These are phyloP conservation scores for Aphaenogaster rudis DNA, from an alignment of 1,140 invertebrate genomes.

Conservation along the genomic window DNA sequence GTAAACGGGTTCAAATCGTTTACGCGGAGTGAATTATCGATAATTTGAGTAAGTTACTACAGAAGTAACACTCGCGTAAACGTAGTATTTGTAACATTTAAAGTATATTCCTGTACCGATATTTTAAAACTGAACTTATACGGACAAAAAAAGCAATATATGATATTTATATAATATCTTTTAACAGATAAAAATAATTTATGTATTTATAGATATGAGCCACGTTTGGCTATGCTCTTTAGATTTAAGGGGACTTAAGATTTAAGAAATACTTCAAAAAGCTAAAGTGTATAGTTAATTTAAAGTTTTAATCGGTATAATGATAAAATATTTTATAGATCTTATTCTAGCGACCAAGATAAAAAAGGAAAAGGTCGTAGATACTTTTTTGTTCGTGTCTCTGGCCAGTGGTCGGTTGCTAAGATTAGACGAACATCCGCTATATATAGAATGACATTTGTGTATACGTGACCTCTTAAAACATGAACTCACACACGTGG, in stretches of 20 bases:
- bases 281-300: not conserved
- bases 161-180: not conserved
- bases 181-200: not conserved
- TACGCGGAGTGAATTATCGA: no score
- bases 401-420: slow-evolving; percentile 81
- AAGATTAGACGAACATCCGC: slow-evolving; percentile 79
- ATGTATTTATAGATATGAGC: not conserved
- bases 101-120: not conserved
- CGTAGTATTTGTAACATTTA: not conserved
- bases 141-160: not conserved
- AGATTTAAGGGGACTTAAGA: not conserved
- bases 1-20: no score
- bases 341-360: slow-evolving; percentile 11
- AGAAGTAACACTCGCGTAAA: no score
- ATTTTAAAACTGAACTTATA: not conserved
- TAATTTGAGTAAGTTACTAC: no score
- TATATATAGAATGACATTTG: slow-evolving; percentile 84
- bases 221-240: not conserved
- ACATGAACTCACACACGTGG: slow-evolving; percentile 49
- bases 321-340: slow-evolving; percentile 9
- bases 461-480: slow-evolving; percentile 72
- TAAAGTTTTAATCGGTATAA: slow-evolving; percentile 2
- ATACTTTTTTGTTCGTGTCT: slow-evolving; percentile 73
- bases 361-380: slow-evolving; percentile 39
- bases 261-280: not conserved